Percentiles rank a stretch among this genome's conserved stretches.
Evolutionary conservation across 2,113 vertebrate genomes (phyloP).

Genomic region (Planiliza haematocheilus): DNA sequence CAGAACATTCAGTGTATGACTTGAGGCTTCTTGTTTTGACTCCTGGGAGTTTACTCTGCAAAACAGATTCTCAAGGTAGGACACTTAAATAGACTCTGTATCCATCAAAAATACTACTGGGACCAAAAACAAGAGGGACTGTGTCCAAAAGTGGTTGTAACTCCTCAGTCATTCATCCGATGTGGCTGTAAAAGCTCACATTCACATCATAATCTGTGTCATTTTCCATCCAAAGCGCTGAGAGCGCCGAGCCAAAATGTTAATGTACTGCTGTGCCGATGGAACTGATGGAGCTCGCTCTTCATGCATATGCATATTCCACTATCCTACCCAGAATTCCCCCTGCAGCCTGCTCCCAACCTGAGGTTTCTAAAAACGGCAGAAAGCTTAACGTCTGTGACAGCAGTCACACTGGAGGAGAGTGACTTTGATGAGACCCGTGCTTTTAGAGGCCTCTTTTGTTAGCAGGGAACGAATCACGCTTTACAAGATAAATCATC

Average conservation of each 20-base stretch:
- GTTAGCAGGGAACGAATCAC: constrained; percentile 68
- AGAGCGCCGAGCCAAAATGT: constrained; percentile 58
- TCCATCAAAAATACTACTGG: constrained; percentile 15
- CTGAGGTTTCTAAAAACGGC: constrained; percentile 73
- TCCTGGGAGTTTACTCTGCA: constrained; percentile 3
- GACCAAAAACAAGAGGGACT: constrained; percentile 6
- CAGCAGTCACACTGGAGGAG: constrained; percentile 61
- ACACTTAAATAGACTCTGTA: constrained; percentile 7
- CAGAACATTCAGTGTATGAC: neutral
- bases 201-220: constrained; percentile 56
- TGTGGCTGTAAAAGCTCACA: constrained; percentile 57
- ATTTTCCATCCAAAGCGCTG: constrained; percentile 55
- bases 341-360: constrained; percentile 53
- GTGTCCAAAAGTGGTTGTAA: constrained; percentile 25
- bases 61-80: constrained; percentile 4
- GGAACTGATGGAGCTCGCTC: constrained; percentile 50
- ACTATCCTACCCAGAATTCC: constrained; percentile 67
- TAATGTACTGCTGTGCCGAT: constrained; percentile 67
- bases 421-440: constrained; percentile 71
- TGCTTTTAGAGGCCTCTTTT: constrained; percentile 75
- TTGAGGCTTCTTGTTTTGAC: neutral
- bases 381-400: constrained; percentile 65
- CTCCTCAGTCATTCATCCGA: constrained; percentile 57
- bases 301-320: constrained; percentile 71
- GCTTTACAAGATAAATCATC: constrained; percentile 77